Conservation (phyloP, 2,797 vertebrate genomes). For the Falco peregrinus region DNA sequence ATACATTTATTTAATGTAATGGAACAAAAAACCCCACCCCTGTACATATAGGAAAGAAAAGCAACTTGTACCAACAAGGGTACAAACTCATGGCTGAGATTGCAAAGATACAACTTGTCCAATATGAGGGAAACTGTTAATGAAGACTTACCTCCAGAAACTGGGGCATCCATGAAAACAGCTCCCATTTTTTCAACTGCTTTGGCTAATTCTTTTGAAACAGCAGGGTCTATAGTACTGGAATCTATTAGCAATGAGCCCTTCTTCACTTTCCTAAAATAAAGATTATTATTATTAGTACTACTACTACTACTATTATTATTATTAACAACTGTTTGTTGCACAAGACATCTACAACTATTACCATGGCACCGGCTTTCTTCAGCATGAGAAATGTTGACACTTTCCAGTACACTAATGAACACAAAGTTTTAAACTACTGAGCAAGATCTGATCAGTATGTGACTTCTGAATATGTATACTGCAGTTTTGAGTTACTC, state of each 20-base stretch:
- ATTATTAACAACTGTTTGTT: neutral
- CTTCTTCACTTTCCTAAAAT: conserved; percentile 94
- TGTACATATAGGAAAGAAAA: neutral
- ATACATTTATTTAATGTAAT: neutral
- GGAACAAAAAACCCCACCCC: neutral
- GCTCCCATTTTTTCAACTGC: conserved; percentile 96
- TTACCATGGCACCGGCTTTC: neutral
- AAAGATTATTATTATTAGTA: neutral
- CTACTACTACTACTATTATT: neutral
- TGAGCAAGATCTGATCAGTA: neutral
- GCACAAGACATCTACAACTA: neutral
- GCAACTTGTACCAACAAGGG: neutral
- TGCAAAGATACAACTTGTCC: neutral
- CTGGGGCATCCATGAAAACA: conserved; percentile 98
- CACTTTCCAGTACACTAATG: neutral
- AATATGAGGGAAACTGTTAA: neutral
- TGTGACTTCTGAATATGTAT: neutral
- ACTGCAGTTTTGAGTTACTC: neutral
- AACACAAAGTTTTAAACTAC: neutral
- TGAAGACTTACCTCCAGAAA: conserved; percentile 91
- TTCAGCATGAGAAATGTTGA: neutral
- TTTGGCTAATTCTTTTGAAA: conserved; percentile 93
- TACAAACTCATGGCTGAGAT: neutral
- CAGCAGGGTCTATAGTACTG: conserved; percentile 94
- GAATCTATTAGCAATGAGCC: conserved; percentile 97